Conservation (phyloP, 2,888 invertebrate genomes). For the Timandra comae region DNA sequence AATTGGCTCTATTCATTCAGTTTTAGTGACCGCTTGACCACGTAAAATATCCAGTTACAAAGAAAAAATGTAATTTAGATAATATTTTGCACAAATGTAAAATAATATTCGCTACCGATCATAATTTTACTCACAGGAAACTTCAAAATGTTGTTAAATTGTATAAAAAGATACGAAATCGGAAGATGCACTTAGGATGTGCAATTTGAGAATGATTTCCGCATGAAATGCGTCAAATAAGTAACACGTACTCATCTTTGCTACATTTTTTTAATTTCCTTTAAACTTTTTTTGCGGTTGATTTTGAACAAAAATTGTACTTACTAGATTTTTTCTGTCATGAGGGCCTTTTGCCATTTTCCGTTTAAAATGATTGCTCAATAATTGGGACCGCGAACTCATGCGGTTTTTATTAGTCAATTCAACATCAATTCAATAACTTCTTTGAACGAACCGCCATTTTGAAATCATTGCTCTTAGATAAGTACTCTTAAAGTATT, state of each 20-base stretch:
- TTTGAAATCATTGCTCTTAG: background rate
- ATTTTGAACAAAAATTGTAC: constrained; percentile 28
- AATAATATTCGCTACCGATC: too few relatives aligned
- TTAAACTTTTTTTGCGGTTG: constrained; percentile 40
- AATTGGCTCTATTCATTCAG: background rate
- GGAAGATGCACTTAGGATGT: constrained; percentile 53
- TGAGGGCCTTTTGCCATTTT: constrained; percentile 24
- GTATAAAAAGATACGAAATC: constrained; percentile 36
- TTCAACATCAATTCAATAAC: constrained; percentile 27
- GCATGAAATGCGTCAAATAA: constrained; percentile 63
- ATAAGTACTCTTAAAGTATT: too few relatives aligned
- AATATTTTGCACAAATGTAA: too few relatives aligned
- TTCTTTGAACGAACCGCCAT: constrained; percentile 30
- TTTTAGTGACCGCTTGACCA: constrained; percentile 53
- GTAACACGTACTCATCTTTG: constrained; percentile 52
- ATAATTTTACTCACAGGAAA: too few relatives aligned
- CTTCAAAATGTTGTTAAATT: background rate
- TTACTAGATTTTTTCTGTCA: constrained; percentile 18
- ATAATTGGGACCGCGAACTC: constrained; percentile 37
- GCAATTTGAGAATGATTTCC: constrained; percentile 75
- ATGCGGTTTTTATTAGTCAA: constrained; percentile 30
- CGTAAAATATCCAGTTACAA: constrained; percentile 50
- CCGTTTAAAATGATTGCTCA: constrained; percentile 34
- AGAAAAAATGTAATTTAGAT: constrained; percentile 28
- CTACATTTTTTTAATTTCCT: constrained; percentile 51